Percentiles rank a stretch among this genome's conserved stretches.
Evolutionary conservation across 2,888 invertebrate species (phyloP).

Genomic region (Brachyptera putata): DNA sequence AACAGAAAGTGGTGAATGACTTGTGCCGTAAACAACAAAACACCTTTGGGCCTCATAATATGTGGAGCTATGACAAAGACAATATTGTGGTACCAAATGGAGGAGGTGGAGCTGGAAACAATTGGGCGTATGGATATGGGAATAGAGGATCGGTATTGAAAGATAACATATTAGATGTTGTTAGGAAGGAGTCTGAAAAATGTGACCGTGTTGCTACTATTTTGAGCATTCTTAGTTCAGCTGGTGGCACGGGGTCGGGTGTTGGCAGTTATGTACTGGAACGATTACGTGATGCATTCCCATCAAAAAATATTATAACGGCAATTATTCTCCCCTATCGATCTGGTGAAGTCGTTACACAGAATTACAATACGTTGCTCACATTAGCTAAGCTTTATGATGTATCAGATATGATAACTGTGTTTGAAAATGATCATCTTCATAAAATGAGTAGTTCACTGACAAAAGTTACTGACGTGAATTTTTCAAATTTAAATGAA

Average conservation of each 20-base stretch:
- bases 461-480: conserved; percentile 40
- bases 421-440: conserved; percentile 50
- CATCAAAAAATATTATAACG: conserved; percentile 46
- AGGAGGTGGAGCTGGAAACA: conserved; percentile 51
- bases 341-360: conserved; percentile 50
- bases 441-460: conserved; percentile 44
- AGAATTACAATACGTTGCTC: conserved; percentile 51
- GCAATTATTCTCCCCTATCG: conserved; percentile 48
- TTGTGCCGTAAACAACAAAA: too few relatives aligned
- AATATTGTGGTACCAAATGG: conserved; percentile 45
- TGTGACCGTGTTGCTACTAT: conserved; percentile 46
- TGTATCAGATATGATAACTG: conserved; percentile 43
- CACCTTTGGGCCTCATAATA: too few relatives aligned
- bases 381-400: conserved; percentile 48
- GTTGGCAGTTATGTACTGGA: conserved; percentile 48
- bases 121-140: conserved; percentile 52
- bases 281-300: conserved; percentile 45
- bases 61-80: conserved; percentile 44
- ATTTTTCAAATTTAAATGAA: conserved; percentile 47
- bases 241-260: conserved; percentile 54
- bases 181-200: conserved; percentile 46
- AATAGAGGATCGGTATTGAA: conserved; percentile 44
- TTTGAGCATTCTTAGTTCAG: conserved; percentile 47
- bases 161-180: conserved; percentile 42
- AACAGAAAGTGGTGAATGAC: conserved; percentile 46